These are phyloP conservation scores for Saccostrea echinata DNA, from an alignment of 1,140 invertebrate species.

Conservation along the genomic window DNA sequence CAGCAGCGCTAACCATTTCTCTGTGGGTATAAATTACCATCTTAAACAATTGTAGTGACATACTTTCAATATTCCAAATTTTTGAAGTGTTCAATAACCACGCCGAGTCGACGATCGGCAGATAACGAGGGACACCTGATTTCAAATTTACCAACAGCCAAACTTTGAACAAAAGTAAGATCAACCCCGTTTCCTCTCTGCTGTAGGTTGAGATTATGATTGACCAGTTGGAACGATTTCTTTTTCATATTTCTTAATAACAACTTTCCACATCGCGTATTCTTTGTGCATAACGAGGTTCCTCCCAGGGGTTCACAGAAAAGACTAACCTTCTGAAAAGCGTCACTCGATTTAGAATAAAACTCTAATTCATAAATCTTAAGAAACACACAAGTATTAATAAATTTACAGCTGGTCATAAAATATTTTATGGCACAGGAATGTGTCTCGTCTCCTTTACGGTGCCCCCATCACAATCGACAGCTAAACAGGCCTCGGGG, in stretches of 20 bases:
- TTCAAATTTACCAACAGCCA: constrained; percentile 14
- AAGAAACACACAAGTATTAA: constrained; percentile 27
- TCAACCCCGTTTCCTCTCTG: background rate
- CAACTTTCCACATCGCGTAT: constrained; percentile 40
- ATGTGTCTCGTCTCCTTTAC: background rate
- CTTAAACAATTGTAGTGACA: constrained; percentile 11
- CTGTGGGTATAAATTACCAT: constrained; percentile 11
- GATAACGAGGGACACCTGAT: constrained; percentile 34
- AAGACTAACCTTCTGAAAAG: background rate
- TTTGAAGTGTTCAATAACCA: constrained; percentile 30
- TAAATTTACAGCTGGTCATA: constrained; percentile 24
- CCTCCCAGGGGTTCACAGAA: background rate
- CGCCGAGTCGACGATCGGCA: constrained; percentile 23
- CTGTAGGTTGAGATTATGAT: constrained; percentile 43
- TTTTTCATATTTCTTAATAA: constrained; percentile 46
- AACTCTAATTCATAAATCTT: constrained; percentile 11
- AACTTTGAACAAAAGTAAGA: background rate
- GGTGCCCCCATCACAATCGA: constrained; percentile 8
- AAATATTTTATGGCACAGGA: constrained; percentile 20
- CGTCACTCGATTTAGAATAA: background rate
- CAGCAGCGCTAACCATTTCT: constrained; percentile 19
- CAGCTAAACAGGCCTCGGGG: constrained; percentile 28
- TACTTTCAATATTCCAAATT: constrained; percentile 10
- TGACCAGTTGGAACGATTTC: constrained; percentile 46
- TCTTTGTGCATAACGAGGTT: constrained; percentile 1